These are phyloP conservation scores for Lophotis ruficrista DNA, from an alignment of 2,113 vertebrate species.

Conservation along the genomic window DNA sequence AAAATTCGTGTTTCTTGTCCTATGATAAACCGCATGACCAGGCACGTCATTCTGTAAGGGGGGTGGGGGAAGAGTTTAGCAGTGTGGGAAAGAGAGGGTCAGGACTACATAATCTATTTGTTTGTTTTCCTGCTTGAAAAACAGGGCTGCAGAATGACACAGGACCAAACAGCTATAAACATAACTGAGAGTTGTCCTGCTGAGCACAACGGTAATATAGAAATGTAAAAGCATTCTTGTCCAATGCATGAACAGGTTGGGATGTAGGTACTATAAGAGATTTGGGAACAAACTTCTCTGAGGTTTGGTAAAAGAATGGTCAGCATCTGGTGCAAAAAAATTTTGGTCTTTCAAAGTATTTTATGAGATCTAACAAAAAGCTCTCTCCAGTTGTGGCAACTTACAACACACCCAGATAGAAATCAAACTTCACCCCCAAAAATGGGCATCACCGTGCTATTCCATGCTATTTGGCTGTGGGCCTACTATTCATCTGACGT, in stretches of 20 bases:
- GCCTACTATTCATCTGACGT: background rate
- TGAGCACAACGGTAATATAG: background rate
- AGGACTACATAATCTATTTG: conserved; percentile 9
- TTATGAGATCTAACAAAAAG: background rate
- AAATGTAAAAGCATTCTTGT: background rate
- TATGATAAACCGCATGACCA: conserved; percentile 46
- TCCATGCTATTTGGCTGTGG: background rate
- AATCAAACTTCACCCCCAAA: background rate
- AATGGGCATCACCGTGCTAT: background rate
- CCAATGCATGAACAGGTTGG: background rate
- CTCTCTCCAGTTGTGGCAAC: background rate
- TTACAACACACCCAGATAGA: background rate
- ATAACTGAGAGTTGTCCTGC: background rate
- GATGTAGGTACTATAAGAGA: background rate
- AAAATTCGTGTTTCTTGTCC: conserved; percentile 1
- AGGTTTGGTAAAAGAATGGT: background rate
- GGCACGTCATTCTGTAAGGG: background rate
- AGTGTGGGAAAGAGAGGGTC: conserved; percentile 47
- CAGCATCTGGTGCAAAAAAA: background rate
- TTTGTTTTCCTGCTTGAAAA: conserved; percentile 38
- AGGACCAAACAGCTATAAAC: background rate
- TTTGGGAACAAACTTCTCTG: background rate
- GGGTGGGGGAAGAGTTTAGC: background rate
- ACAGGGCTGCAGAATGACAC: background rate
- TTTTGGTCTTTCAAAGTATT: background rate